Evolutionary conservation across 1,140 invertebrate species (phyloP).

Genomic region (Drosophila pseudoobscura): DNA sequence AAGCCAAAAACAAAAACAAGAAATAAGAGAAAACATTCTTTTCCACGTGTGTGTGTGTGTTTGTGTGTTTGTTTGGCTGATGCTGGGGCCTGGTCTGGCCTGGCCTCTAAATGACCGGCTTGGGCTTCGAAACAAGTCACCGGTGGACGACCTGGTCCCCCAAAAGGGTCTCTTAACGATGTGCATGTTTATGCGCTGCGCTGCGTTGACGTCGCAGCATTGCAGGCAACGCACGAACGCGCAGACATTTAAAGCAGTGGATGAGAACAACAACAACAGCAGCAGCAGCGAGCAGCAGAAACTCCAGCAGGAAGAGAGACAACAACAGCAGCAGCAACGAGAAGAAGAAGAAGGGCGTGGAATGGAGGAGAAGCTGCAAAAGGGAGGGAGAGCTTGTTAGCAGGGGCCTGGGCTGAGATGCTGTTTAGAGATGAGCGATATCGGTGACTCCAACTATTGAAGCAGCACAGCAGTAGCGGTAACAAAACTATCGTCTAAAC

Average conservation of each 20-base stretch:
- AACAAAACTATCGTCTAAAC: too few relatives aligned
- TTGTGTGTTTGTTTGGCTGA: conserved; percentile 13
- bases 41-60: conserved; percentile 9
- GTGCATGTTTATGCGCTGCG: conserved; percentile 71
- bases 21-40: conserved; percentile 33
- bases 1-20: conserved; percentile 34
- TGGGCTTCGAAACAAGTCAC: conserved; percentile 62
- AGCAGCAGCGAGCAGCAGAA: conserved; percentile 14
- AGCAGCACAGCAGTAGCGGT: too few relatives aligned
- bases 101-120: conserved; percentile 66
- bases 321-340: neutral
- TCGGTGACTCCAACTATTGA: conserved; percentile 20
- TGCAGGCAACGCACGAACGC: conserved; percentile 61
- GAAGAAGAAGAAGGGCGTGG: conserved; percentile 7
- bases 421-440: conserved; percentile 25
- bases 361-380: neutral
- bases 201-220: conserved; percentile 38
- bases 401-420: conserved; percentile 56
- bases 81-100: conserved; percentile 45
- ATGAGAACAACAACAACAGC: conserved; percentile 24
- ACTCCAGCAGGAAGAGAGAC: conserved; percentile 25
- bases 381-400: conserved; percentile 61
- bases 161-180: conserved; percentile 67
- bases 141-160: conserved; percentile 9
- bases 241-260: conserved; percentile 59